Base-by-base conservation (phyloP, 2,797 vertebrate species). In the Gambelia wislizenii region DNA sequence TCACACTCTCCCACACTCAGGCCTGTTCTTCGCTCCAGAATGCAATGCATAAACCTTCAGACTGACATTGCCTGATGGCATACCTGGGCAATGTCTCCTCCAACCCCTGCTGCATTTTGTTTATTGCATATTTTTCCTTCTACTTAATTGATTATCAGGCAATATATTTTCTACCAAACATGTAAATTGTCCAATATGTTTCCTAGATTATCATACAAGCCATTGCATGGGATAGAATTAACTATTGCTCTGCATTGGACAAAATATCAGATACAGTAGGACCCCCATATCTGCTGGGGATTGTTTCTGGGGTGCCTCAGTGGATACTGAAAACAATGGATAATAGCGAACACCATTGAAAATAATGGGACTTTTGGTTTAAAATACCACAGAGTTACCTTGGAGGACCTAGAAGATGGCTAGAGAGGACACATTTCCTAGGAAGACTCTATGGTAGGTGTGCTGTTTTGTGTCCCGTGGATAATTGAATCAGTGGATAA, bases 1-100 rank as follows among this genome's bases (percentile, higher is more conserved):
- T 67, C 69, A 90, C 36, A 44, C 69, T 67, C 25, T 12, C 25
- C 47, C 75, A 93, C 82, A 2, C 1, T 4, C 59, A 90, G 76
- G 82, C 92, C 89, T 91, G 18, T 92, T 92, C 91, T 83, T 2
- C 64, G 76, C 14, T 36, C 72, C 72, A 67, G 78, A 74, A 89
- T 84, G 72, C 39, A 78, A 14, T 80, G 27, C 20, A 36, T 64
- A 90, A 84, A 91, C 78, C 84, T 74, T 85, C 83, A 72, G 30
- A 47, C 49, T 79, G 87, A 47, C 64, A 89, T 47, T 79, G 39
- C 20, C 30, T 70, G 75, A 39, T 79, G 39, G 61, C 76, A 79
- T 78, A 84, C 14, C 33, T 36, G 72, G 59, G n/a, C n/a, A 18
- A 76, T 64, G 33, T 64, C 16, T 61, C 42, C 39, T 27, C 36